Conservation (phyloP, 2,888 invertebrate genomes). For the Heteromurus nitidus region DNA sequence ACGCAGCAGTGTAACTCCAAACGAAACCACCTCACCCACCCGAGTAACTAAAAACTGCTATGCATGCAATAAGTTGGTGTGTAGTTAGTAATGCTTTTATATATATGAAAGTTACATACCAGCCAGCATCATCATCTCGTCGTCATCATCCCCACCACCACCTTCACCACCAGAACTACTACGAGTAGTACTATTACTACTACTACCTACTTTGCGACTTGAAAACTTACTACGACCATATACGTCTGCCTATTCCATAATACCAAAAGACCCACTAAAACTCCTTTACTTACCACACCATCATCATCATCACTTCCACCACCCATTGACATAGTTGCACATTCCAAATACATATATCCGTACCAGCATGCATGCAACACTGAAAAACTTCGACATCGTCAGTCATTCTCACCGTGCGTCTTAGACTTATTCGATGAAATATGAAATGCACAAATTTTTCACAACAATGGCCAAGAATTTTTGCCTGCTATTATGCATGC, state of each 20-base stretch:
- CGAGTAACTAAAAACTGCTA: slow-evolving; percentile 18
- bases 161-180: slow-evolving; percentile 16
- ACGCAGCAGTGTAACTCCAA: slow-evolving; percentile 20
- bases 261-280: slow-evolving; percentile 52
- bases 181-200: slow-evolving; percentile 38
- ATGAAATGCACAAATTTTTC: background rate
- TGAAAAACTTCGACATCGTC: background rate
- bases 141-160: slow-evolving; percentile 15
- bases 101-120: slow-evolving; percentile 24
- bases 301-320: slow-evolving; percentile 45
- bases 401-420: background rate
- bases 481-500: background rate
- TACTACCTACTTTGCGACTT: slow-evolving; percentile 41
- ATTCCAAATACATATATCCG: slow-evolving; percentile 45
- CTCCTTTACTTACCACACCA: slow-evolving; percentile 38
- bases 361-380: slow-evolving; percentile 5
- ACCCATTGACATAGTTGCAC: slow-evolving; percentile 67
- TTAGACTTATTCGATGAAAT: background rate
- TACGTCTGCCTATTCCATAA: slow-evolving; percentile 7
- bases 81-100: slow-evolving; percentile 10
- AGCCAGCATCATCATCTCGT: slow-evolving; percentile 25
- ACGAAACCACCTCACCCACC: slow-evolving; percentile 61
- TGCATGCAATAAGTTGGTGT: slow-evolving; percentile 1
- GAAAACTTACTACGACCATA: slow-evolving; percentile 31
- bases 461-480: slow-evolving; percentile 7